Base-by-base conservation (phyloP, 2,797 vertebrate species). In the Catostomus latipinnis region DNA sequence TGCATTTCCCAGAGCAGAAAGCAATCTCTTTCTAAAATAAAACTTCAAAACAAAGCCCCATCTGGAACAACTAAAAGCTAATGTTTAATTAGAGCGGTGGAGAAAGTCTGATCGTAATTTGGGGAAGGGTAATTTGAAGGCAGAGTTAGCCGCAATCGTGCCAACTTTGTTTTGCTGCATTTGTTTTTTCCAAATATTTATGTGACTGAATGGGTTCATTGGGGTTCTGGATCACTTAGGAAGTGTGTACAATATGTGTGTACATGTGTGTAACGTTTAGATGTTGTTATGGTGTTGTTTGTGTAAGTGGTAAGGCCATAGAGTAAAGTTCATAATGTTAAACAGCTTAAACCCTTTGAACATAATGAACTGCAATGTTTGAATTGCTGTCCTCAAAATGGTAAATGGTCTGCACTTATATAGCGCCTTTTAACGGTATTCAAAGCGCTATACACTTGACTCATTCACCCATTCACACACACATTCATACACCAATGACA, bases 61-160 rank as follows among this genome's bases (percentile, higher is more conserved):
- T 95, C 94, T 95, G 96, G 95, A 96, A 95, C 86, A 94, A 91
- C 94, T 94, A 93, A 95, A 90, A 86, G 62, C 82, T 89, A 86
- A 88, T 71, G 84, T 93, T 95, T 96, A 95, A 96, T 96, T 95
- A 95, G 84, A 94, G 90, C 78, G 85, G 87, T 82, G 84, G 91
- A 91, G 92, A 94, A 90, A 90, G 84, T 86, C 90, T 63, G 82
- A 93, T 92, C 89, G 86, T 90, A 93, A 93, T 94, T 94, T 92
- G 91, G 87, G 82, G 85, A 83, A 84, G 90, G 91, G 90, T 93
- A 90, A 95, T 95, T 95, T 94, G 86, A 95, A 94, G 93, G 91
- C 93, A 86, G 86, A 82, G 89, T 83, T 85, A 71, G 84, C 91
- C 90, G n/a, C 92, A 89, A 81, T 82, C 89, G 84, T 90, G 91